Evolutionary conservation across 2,113 vertebrate species (phyloP).

Genomic region (Morphnarchus princeps): DNA sequence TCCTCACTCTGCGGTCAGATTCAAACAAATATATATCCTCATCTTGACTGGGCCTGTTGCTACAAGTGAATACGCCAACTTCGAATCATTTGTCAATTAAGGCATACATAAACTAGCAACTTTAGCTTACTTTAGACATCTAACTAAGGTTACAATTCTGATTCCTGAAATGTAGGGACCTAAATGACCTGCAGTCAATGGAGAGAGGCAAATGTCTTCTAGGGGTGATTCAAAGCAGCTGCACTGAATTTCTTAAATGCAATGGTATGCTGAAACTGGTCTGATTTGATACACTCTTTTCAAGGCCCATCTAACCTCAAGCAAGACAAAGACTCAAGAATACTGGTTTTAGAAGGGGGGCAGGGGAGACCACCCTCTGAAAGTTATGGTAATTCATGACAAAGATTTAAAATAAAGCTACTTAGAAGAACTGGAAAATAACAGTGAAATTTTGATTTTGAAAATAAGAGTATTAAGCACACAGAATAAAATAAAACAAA

Average conservation of each 20-base stretch:
- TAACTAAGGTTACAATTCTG: not conserved
- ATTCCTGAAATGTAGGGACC: not conserved
- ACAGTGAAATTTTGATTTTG: not conserved
- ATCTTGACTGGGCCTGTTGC: not conserved
- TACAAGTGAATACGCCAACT: not conserved
- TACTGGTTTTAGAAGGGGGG: not conserved
- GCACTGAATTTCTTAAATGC: not conserved
- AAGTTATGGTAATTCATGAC: not conserved
- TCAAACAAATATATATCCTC: not conserved
- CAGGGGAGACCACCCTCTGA: not conserved
- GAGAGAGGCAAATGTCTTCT: not conserved
- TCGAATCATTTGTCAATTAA: slow-evolving; percentile 8
- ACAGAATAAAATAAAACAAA: not conserved
- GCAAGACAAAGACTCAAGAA: not conserved
- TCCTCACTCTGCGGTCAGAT: not conserved
- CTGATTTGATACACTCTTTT: not conserved
- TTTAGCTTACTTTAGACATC: not conserved
- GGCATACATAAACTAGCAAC: not conserved
- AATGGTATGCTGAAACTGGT: not conserved
- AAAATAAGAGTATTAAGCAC: not conserved
- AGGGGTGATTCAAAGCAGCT: not conserved
- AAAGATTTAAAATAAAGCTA: not conserved
- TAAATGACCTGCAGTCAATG: not conserved
- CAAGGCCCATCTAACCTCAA: not conserved
- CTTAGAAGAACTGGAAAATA: not conserved